These are phyloP conservation scores for Oscheius sp. DNA, from an alignment of 2,888 invertebrate genomes.

Conservation along the genomic window DNA sequence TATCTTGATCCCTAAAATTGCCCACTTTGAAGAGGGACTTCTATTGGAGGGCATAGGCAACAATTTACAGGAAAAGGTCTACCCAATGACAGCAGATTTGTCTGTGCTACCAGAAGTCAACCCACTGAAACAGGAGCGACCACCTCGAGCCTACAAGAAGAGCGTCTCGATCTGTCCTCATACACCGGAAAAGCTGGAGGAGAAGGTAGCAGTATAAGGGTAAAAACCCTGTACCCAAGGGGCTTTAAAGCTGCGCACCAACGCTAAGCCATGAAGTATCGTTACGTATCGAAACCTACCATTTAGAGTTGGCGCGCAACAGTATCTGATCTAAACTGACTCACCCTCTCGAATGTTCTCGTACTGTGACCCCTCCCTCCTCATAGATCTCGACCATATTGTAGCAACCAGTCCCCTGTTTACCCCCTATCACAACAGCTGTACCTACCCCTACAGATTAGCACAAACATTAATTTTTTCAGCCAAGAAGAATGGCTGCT, in stretches of 20 bases:
- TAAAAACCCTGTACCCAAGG: background rate
- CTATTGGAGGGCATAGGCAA: background rate
- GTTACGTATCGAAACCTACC: too few species aligned
- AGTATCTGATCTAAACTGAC: background rate
- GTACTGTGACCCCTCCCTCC: background rate
- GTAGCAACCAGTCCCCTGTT: conserved; percentile 18
- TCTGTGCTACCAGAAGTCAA: background rate
- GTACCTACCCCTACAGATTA: background rate
- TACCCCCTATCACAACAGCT: background rate
- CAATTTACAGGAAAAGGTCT: background rate
- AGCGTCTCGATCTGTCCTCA: conserved; percentile 31
- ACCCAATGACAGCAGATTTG: background rate
- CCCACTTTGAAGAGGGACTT: too few species aligned
- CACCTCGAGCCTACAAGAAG: conserved; percentile 19
- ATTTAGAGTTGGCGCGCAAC: too few species aligned
- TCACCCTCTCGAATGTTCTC: background rate
- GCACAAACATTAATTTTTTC: background rate
- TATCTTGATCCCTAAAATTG: background rate
- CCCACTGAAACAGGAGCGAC: background rate
- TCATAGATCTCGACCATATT: conserved; percentile 20
- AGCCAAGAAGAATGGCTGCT: conserved; percentile 11
- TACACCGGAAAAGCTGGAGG: conserved; percentile 29
- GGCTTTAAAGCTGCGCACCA: too few species aligned
- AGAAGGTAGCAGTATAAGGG: conserved; percentile 6
- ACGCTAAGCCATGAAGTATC: too few species aligned